phyloP scores from a whole-genome alignment of 2,888 invertebrate species.

The Athalia circularis region DNA sequence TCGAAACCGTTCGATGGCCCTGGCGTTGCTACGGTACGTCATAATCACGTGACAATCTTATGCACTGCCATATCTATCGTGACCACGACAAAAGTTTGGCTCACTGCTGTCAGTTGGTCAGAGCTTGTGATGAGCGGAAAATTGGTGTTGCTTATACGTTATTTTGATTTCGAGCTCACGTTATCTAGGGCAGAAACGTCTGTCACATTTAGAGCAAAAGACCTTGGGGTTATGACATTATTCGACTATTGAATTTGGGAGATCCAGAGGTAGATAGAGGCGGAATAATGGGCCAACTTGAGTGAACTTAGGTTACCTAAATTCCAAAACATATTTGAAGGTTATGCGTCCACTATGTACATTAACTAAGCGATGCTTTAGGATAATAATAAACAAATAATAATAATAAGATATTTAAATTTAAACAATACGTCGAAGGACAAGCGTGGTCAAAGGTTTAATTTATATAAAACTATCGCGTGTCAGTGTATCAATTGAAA shows the following conservation, averaged over 20 bases:
- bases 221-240: too few relatives aligned
- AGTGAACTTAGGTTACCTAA: background rate
- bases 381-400: conserved; percentile 26
- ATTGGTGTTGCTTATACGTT: conserved; percentile 47
- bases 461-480: background rate
- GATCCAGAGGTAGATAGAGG: too few relatives aligned
- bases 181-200: too few relatives aligned
- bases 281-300: too few relatives aligned
- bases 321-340: background rate
- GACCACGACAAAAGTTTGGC: background rate
- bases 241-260: too few relatives aligned
- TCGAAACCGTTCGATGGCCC: too few relatives aligned
- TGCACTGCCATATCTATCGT: too few relatives aligned
- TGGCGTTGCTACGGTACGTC: too few relatives aligned
- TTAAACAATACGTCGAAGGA: background rate
- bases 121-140: conserved; percentile 50
- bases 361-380: background rate
- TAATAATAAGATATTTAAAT: conserved; percentile 18
- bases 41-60: too few relatives aligned
- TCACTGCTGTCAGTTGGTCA: conserved; percentile 47
- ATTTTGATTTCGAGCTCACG: conserved; percentile 43
- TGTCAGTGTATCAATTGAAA: background rate
- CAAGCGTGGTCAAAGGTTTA: background rate
- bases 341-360: conserved; percentile 9
- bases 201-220: too few relatives aligned